Evolutionary conservation across 1,140 invertebrate species (phyloP).

Genomic region (Drosophila pallidifrons): DNA sequence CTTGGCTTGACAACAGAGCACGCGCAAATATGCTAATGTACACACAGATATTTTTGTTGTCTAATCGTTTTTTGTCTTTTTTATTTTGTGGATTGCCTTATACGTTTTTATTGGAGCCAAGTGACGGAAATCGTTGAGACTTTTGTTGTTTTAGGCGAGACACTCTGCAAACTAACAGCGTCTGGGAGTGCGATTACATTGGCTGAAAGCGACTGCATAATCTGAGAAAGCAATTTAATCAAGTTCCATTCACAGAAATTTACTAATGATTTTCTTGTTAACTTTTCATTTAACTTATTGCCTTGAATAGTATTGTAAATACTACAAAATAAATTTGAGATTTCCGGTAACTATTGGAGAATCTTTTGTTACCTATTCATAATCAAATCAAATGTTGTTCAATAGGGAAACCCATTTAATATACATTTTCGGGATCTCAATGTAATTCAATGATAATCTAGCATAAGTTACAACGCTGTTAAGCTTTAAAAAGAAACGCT

Average conservation of each 20-base stretch:
- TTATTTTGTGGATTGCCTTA: slow-evolving; percentile 31
- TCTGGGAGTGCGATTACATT: slow-evolving; percentile 22
- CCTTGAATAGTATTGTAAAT: no score
- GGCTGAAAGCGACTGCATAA: slow-evolving; percentile 17
- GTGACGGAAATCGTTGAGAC: slow-evolving; percentile 41
- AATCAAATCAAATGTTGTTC: no score
- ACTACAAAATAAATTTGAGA: no score
- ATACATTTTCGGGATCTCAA: neutral
- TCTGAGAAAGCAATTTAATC: slow-evolving; percentile 6
- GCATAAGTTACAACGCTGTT: neutral
- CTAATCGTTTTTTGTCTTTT: slow-evolving; percentile 48
- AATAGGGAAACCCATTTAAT: no score
- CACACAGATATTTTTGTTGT: slow-evolving; percentile 45
- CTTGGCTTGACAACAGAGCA: slow-evolving; percentile 53
- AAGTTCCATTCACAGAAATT: neutral
- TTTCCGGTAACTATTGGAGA: no score
- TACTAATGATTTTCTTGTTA: no score
- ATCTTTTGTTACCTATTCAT: no score
- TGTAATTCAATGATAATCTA: slow-evolving; percentile 17
- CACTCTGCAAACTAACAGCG: slow-evolving; percentile 43
- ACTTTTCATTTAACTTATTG: no score
- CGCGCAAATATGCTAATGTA: slow-evolving; percentile 61
- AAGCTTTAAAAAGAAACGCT: slow-evolving; percentile 1
- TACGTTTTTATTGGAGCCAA: slow-evolving; percentile 45
- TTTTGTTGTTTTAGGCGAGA: slow-evolving; percentile 21